A percentile compares a stretch with the other conserved stretches of the same genome.
phyloP scores from a whole-genome alignment of 2,113 vertebrate genomes.

The Hippopotamus amphibius region DNA sequence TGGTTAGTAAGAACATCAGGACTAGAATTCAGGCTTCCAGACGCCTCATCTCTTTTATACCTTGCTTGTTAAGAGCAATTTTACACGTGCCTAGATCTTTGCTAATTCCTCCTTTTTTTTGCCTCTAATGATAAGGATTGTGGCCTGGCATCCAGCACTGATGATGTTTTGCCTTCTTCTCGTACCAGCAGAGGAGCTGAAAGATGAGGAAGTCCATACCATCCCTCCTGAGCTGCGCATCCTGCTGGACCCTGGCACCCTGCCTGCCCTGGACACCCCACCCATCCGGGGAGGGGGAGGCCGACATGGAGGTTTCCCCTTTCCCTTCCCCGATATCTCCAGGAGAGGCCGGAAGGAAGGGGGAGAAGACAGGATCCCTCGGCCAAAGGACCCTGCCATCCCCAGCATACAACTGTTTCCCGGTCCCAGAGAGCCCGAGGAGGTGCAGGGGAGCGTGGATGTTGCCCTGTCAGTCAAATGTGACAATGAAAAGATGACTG shows the following conservation, averaged over 20 bases:
- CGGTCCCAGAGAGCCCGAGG: conserved; percentile 87
- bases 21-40: background rate
- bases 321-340: conserved; percentile 85
- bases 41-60: background rate
- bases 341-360: conserved; percentile 81
- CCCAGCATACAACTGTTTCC: conserved; percentile 81
- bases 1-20: background rate
- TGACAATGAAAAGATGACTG: conserved; percentile 92
- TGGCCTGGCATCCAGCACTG: background rate
- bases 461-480: conserved; percentile 91
- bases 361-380: conserved; percentile 69
- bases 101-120: background rate
- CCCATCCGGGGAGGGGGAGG: conserved; percentile 69
- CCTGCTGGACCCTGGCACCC: conserved; percentile 82
- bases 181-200: conserved; percentile 86
- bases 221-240: conserved; percentile 91
- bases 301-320: conserved; percentile 84
- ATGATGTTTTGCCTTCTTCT: conserved; percentile 26
- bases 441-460: conserved; percentile 87
- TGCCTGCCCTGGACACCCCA: conserved; percentile 78
- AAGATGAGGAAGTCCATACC: conserved; percentile 88
- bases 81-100: background rate
- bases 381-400: conserved; percentile 77
- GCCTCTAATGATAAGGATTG: background rate
- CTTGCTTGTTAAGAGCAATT: background rate